Evolutionary conservation across 2,113 vertebrate genomes (phyloP), one percentile per base, ranked within the genome.

Genomic region (Pycnonotus jocosus): DNA sequence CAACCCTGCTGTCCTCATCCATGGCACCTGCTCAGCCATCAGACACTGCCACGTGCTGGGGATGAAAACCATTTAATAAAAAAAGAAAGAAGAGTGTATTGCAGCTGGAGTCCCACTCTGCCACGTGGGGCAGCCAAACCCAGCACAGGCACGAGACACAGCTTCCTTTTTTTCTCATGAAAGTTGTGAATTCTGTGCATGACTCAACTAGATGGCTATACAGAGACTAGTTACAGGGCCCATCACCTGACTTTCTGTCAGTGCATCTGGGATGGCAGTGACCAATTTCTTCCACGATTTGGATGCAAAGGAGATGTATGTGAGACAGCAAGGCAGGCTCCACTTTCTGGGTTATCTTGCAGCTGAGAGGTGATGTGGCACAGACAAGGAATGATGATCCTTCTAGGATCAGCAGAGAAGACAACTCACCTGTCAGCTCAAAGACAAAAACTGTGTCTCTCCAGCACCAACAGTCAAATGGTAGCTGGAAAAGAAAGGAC

Each of bases 141-240:
- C 24, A 60, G 23, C 37, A 45, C 25, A 51, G 50, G 16, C 53
- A 15, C 8, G 27, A 64, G 19, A 51, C 20, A 33, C 0, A 5
- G 10, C 33, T 84, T 21, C n/a, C 7, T 31, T 81, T 69, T 69
- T 45, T 40, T 40, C 15, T 60, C 25, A 10, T 15, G 37, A 14
- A 53, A 61, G 38, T 27, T 2, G 0, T 40, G 25, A 30, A 11
- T 45, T 15, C 25, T 2, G 0, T 12, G 25, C 9, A 8, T 66
- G 50, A 42, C 14, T 73, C 45, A 15, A 4, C 16, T 6, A 24
- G 48, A 9, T 2, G 78, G 64, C 48, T 13, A 37, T 3, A 31
- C 13, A 77, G 33, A 83, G 25, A 44, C 8, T 11, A 40, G 35
- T 54, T 74, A 54, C 6, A 27, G n/a, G 22, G 15, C 13, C 14